Evolutionary conservation across 2,797 vertebrate species (phyloP).

Genomic region (Tiaroga cobitis): DNA sequence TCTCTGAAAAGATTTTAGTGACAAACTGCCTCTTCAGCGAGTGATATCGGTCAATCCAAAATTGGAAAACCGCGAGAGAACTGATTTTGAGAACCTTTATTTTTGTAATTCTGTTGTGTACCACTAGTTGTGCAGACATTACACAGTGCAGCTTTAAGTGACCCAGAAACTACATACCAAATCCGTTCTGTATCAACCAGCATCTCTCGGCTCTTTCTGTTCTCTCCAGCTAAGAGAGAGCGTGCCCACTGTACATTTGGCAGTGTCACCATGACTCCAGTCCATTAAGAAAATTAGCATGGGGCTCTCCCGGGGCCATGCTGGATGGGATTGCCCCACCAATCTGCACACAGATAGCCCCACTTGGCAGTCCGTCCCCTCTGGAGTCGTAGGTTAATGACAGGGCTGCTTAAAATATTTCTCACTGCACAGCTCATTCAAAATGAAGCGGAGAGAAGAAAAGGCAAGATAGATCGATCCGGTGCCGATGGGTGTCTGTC

Average conservation of each 20-base stretch:
- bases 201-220: slow-evolving; percentile 33
- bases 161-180: slow-evolving; percentile 23
- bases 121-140: neutral
- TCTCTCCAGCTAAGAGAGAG: slow-evolving; percentile 40
- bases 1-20: neutral
- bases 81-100: neutral
- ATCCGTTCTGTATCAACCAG: slow-evolving; percentile 27
- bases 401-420: slow-evolving; percentile 62
- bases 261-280: slow-evolving; percentile 54
- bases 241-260: slow-evolving; percentile 56
- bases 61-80: neutral
- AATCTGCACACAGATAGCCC: slow-evolving; percentile 37
- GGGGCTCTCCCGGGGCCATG: slow-evolving; percentile 42
- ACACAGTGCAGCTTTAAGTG: slow-evolving; percentile 12
- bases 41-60: neutral
- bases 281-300: slow-evolving; percentile 59
- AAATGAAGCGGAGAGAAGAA: slow-evolving; percentile 48
- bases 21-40: neutral
- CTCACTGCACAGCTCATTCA: slow-evolving; percentile 56
- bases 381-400: slow-evolving; percentile 67
- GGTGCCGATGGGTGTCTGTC: slow-evolving; percentile 35
- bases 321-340: slow-evolving; percentile 52
- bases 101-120: neutral
- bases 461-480: slow-evolving; percentile 60
- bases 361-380: slow-evolving; percentile 59